These are phyloP conservation scores for Lithophane semibrunnea DNA, from an alignment of 2,888 invertebrate genomes.

Conservation along the genomic window DNA sequence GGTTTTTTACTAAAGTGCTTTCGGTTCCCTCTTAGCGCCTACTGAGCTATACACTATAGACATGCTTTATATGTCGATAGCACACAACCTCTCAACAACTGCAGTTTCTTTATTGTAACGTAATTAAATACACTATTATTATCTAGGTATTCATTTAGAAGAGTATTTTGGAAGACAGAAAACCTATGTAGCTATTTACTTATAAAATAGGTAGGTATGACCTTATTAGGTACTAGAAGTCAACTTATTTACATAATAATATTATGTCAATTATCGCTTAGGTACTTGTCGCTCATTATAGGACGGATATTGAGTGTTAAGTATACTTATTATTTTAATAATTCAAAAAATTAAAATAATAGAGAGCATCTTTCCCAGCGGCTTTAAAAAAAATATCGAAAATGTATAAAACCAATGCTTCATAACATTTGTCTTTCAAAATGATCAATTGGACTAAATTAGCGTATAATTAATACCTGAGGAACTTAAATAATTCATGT, in stretches of 20 bases:
- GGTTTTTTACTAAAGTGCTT: too few relatives aligned
- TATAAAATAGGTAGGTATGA: too few relatives aligned
- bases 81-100: constrained; percentile 42
- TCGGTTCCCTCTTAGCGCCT: not conserved
- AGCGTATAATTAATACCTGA: not conserved
- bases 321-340: constrained; percentile 16
- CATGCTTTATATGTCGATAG: constrained; percentile 10
- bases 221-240: constrained; percentile 46
- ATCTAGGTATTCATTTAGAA: constrained; percentile 15
- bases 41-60: not conserved
- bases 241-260: constrained; percentile 65
- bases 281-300: constrained; percentile 80
- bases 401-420: not conserved
- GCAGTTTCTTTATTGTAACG: not conserved
- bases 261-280: constrained; percentile 59
- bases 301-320: constrained; percentile 79
- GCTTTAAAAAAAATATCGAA: not conserved
- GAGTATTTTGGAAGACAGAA: constrained; percentile 64
- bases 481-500: not conserved
- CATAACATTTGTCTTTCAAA: not conserved
- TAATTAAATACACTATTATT: not conserved
- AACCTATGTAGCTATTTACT: constrained; percentile 11
- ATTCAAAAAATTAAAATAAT: constrained; percentile 5
- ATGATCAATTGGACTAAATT: not conserved
- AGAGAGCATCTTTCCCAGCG: constrained; percentile 47